Base-by-base conservation (phyloP, 1,140 invertebrate species). In the Dinothrombium tinctorium region DNA sequence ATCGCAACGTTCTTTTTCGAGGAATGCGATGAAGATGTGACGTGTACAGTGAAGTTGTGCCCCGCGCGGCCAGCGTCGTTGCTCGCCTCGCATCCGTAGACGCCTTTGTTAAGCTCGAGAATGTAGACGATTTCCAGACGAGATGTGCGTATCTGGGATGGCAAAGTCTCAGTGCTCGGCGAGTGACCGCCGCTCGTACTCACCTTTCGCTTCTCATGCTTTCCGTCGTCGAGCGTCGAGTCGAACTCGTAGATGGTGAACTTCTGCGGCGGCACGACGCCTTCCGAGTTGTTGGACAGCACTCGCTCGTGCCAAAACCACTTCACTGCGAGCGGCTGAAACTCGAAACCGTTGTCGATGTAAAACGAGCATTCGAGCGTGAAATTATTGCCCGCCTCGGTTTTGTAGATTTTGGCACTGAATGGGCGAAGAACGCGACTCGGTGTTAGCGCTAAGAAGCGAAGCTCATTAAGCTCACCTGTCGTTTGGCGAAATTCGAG, bases 241-340 rank as follows among this genome's bases (percentile, higher is more conserved):
- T 45, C 26, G 12, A 4, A 12, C 29, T 46, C 45, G 28, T 23
- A 19, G 7, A 46, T 46, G 3, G 11, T 19, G 37, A 46, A 46
- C 7, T 36, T 20, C 37, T 46, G 45, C 12, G 8, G n/a, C 6
- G 23, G 24, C n/a, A 31, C 20, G 6, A 29, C 26, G 11, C 45
- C 45, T 39, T 43, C 36, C 5, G 35, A 39, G 26, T 46, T 46
- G 20, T 46, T 46, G 5, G 26, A 19, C 14, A 46, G 42, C 5
- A 31, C 36, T 17, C 46, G 36, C 25, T 43, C 37, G 23, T 46
- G 36, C 45, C 45, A 46, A 37, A 33, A 35, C 45, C 45, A 46
- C 15, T 43, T 37, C n/a, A 46, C 40, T 23, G 24, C 15, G 7
- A 37, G 4, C 9, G 33, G 36, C 17, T 43, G 41, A 8, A 15